phyloP scores from a whole-genome alignment of 2,113 vertebrate species.

The Cygnus buccinator region DNA sequence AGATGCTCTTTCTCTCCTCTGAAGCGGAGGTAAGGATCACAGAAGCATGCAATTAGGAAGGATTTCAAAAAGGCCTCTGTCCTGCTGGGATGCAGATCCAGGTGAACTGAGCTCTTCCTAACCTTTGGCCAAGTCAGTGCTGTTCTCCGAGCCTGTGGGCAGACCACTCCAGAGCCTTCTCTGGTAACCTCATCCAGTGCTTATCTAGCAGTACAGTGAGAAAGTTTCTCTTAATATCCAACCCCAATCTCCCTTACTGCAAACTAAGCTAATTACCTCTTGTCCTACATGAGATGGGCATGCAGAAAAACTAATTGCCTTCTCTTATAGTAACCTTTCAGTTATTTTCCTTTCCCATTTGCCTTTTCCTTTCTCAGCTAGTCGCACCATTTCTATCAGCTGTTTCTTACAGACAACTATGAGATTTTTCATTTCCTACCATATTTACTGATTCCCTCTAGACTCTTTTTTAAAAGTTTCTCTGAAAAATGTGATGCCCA shows the following conservation, averaged over 20 bases:
- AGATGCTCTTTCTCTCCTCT: neutral
- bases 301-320: neutral
- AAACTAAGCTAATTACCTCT: conserved; percentile 54
- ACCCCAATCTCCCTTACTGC: conserved; percentile 48
- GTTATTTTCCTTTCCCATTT: neutral
- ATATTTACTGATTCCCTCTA: neutral
- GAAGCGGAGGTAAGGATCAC: neutral
- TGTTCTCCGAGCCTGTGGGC: neutral
- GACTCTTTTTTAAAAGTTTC: neutral
- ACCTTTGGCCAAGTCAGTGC: neutral
- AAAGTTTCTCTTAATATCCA: conserved; percentile 52
- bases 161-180: neutral
- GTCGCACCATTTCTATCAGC: neutral
- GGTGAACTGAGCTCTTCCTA: neutral
- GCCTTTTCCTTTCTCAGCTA: neutral
- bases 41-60: neutral
- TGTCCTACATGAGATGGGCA: neutral
- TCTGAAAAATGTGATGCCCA: neutral
- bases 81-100: neutral
- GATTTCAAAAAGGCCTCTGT: neutral
- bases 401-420: neutral
- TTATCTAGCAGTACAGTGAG: neutral
- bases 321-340: neutral
- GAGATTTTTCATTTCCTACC: neutral
- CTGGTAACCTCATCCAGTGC: neutral